Base-by-base conservation (phyloP, 2,113 vertebrate genomes). In the Gambusia affinis region DNA sequence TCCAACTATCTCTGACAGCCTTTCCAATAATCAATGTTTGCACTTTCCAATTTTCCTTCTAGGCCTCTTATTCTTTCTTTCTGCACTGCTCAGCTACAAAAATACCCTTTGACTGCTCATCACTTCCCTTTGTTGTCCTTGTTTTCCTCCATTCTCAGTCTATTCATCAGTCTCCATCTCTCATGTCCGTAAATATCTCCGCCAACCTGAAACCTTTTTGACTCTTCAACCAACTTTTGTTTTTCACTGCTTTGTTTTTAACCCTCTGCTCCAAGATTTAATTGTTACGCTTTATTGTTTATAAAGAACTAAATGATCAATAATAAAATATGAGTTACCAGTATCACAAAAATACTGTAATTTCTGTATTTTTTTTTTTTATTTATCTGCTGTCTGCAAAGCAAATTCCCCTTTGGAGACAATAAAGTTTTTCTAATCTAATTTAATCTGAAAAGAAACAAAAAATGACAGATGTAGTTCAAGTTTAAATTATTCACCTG, bases 41-140 rank as follows among this genome's bases (percentile, higher is more conserved):
- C 14, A 31, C 61, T 39, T 60, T 75, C 57, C 82, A 84, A 70
- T 85, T 88, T 81, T 75, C 60, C 66, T 79, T 84, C 73, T 31
- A 69, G 67, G 84, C 28, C n/a, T 31, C 28, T 67, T 75, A 29
- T 82, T 72, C 60, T 80, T 61, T 68, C 73, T 54, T n/a, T 64
- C 67, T 72, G 47, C n/a, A 62, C 64, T 60, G 31, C 76, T 67
- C 74, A 86, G 67, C 76, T 76, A 44, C 66, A 75, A 77, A 87
- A 82, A 65, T 60, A 70, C 70, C 64, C 35, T 74, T 35, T 28
- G 39, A 69, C n/a, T 85, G 57, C 30, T 70, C 67, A 80, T 76
- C 12, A 24, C 30, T 60, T 68, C 31, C 24, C 68, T 83, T 82
- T 64, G 24, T 19, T 12, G 31, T 47, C 19, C 31, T 29, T 64